Evolutionary conservation across 2,113 vertebrate genomes (phyloP).

Genomic region (Tragelaphus imberbis): DNA sequence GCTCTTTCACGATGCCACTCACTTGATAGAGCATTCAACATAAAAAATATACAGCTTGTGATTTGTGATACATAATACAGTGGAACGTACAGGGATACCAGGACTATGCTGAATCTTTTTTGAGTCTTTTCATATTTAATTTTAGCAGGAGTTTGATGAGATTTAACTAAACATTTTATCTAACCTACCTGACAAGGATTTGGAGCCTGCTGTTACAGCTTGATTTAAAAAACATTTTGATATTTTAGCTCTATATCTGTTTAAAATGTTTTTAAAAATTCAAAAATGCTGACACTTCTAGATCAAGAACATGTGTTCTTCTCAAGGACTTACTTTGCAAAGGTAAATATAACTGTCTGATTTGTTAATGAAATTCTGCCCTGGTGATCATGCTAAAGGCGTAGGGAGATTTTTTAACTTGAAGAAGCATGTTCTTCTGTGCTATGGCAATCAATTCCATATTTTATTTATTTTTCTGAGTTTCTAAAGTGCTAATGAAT

Average conservation of each 20-base stretch:
- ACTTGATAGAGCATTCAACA: neutral
- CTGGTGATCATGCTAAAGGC: conserved; percentile 8
- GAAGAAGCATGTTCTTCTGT: neutral
- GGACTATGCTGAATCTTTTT: neutral
- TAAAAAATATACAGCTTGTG: neutral
- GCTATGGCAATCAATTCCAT: neutral
- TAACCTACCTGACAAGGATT: neutral
- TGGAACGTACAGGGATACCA: neutral
- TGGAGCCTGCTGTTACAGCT: neutral
- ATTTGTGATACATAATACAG: neutral
- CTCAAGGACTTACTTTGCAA: conserved; percentile 10
- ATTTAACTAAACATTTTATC: neutral
- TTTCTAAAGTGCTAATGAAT: conserved; percentile 52
- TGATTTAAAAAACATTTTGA: conserved; percentile 7
- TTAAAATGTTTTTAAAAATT: neutral
- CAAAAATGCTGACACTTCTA: neutral
- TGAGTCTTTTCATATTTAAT: neutral
- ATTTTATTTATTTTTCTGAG: conserved; percentile 43
- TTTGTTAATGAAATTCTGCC: conserved; percentile 30
- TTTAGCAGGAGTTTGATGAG: neutral
- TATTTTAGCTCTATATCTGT: neutral
- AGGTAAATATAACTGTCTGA: conserved; percentile 5
- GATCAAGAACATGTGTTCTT: neutral
- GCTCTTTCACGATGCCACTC: neutral
- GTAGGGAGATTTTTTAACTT: neutral